These are phyloP conservation scores for Epirrhoe tristata DNA, from an alignment of 2,888 invertebrate species.

Conservation along the genomic window DNA sequence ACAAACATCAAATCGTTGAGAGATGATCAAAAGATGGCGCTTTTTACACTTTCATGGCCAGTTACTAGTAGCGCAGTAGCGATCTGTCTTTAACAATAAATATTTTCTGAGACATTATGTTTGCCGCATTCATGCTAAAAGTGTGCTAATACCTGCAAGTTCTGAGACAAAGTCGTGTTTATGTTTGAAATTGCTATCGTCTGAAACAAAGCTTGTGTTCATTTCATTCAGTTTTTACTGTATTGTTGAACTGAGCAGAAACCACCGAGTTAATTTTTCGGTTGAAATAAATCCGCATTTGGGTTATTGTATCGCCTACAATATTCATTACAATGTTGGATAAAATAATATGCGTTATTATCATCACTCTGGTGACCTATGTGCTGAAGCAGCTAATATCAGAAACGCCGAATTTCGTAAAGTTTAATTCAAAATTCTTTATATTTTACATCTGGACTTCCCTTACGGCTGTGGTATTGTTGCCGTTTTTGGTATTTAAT, in stretches of 20 bases:
- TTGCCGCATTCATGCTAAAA: background rate
- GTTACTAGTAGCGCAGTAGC: background rate
- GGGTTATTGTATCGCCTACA: constrained; percentile 19
- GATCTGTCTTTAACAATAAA: background rate
- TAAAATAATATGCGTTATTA: constrained; percentile 71
- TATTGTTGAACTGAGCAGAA: constrained; percentile 17
- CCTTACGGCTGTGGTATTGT: constrained; percentile 69
- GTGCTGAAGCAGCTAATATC: constrained; percentile 79
- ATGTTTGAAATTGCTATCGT: background rate
- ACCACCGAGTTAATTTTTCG: constrained; percentile 10
- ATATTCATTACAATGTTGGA: constrained; percentile 67
- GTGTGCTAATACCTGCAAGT: background rate
- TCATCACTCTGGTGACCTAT: constrained; percentile 71
- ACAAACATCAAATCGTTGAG: background rate
- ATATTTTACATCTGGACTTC: constrained; percentile 79
- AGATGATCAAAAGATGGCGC: background rate
- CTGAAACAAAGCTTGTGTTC: constrained; percentile 11
- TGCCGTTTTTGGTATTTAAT: constrained; percentile 81
- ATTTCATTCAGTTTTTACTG: constrained; percentile 1
- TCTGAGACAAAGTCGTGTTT: constrained; percentile 4
- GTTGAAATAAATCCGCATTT: constrained; percentile 4
- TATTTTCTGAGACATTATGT: background rate
- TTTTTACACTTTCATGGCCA: background rate
- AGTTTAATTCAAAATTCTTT: constrained; percentile 81
- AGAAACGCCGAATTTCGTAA: constrained; percentile 80